A percentile compares a stretch with the other conserved stretches of the same genome.
phyloP scores from a whole-genome alignment of 2,113 vertebrate genomes.

The Odocoileus hemionus region DNA sequence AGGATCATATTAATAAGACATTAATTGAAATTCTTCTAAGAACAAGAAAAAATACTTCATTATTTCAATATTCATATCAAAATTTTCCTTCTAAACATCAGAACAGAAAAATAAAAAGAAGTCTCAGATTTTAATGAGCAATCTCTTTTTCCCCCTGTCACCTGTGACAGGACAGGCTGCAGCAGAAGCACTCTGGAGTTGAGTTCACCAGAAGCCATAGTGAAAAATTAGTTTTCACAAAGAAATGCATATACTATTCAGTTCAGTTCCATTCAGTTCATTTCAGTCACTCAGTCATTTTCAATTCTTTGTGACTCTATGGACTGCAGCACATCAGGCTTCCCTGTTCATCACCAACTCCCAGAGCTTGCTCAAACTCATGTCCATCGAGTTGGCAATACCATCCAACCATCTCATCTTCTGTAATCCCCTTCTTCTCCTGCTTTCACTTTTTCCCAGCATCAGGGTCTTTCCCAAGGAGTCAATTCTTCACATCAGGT shows the following conservation, averaged over 20 bases:
- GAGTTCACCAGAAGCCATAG: neutral
- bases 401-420: neutral
- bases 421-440: neutral
- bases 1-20: constrained; percentile 30
- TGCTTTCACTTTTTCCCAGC: neutral
- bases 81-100: neutral
- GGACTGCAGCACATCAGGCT: neutral
- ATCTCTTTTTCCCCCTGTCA: neutral
- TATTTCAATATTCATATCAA: constrained; percentile 18
- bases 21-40: neutral
- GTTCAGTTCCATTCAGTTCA: neutral
- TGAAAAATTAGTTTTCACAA: neutral
- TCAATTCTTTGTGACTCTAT: neutral
- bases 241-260: neutral
- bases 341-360: neutral
- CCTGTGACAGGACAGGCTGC: neutral
- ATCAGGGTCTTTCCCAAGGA: neutral
- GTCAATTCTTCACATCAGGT: neutral
- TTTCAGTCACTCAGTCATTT: neutral
- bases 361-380: neutral
- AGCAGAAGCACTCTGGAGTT: neutral
- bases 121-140: neutral
- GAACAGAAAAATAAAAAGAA: neutral
- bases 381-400: neutral
- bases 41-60: neutral